phyloP scores from a whole-genome alignment of 2,113 vertebrate genomes.

The Pomatorhinus ruficollis region DNA sequence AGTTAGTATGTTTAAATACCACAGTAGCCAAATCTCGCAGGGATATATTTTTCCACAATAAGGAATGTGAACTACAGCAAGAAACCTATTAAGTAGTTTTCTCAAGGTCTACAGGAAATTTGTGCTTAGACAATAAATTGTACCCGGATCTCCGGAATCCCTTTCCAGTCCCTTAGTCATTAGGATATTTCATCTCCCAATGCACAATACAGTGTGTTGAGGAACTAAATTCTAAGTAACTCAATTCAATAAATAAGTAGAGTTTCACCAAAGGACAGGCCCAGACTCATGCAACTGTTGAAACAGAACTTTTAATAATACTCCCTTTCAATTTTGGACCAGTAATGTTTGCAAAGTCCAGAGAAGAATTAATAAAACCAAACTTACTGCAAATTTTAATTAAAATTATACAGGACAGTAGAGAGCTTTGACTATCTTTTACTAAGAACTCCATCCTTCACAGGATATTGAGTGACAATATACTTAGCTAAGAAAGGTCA shows the following conservation, averaged over 20 bases:
- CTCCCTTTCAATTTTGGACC: background rate
- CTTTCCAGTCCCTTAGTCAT: background rate
- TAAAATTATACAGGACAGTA: background rate
- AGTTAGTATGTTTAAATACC: background rate
- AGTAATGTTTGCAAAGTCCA: background rate
- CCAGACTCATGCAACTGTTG: background rate
- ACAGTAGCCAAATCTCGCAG: background rate
- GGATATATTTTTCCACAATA: background rate
- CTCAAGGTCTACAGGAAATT: background rate
- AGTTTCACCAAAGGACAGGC: background rate
- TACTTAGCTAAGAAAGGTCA: conserved; percentile 8
- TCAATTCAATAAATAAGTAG: background rate
- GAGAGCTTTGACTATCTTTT: background rate
- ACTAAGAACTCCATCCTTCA: background rate
- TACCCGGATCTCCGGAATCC: background rate
- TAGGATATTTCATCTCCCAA: background rate
- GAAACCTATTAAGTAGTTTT: background rate
- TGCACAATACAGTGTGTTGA: background rate
- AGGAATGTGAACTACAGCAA: background rate
- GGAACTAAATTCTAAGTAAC: background rate
- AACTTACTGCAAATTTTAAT: background rate
- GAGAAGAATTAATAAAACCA: conserved; percentile 1
- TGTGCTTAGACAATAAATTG: background rate
- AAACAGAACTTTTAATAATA: background rate
- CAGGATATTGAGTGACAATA: background rate